Evolutionary conservation across 2,797 vertebrate species (phyloP).

Genomic region (Halcyon badia): DNA sequence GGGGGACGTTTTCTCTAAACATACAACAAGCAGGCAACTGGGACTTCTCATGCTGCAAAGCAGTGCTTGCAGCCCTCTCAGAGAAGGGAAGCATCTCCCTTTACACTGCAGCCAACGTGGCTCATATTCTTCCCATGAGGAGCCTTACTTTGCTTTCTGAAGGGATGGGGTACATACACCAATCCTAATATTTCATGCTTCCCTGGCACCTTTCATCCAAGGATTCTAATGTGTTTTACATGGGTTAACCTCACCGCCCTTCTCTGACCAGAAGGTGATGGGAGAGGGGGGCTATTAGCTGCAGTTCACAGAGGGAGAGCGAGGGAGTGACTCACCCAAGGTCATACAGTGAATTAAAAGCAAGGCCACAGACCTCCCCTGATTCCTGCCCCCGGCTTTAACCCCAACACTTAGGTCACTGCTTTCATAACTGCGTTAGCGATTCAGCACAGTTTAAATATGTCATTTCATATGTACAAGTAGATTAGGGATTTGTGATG

Average conservation of each 20-base stretch:
- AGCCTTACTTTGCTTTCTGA: not conserved
- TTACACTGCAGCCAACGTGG: not conserved
- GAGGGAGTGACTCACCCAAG: conserved; percentile 30
- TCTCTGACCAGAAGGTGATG: not conserved
- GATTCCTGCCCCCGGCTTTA: not conserved
- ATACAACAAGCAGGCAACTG: not conserved
- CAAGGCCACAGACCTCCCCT: not conserved
- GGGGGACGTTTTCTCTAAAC: not conserved
- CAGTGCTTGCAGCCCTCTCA: not conserved
- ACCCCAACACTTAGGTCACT: not conserved
- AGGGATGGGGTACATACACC: not conserved
- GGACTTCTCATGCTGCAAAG: not conserved
- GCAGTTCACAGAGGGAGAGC: not conserved
- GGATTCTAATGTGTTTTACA: not conserved
- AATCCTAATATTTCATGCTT: not conserved
- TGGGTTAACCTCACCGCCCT: not conserved
- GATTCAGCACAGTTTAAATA: not conserved
- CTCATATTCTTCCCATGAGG: not conserved
- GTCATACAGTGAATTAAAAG: conserved; percentile 53
- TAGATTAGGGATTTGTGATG: not conserved
- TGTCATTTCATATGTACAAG: not conserved
- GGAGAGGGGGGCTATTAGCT: not conserved
- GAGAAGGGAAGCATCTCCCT: not conserved
- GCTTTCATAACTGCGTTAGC: not conserved
- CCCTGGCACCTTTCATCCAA: not conserved